A percentile compares a stretch with the other conserved stretches of the same genome.
Evolutionary conservation across 2,888 invertebrate species (phyloP).

Genomic region (Phasia obesa): DNA sequence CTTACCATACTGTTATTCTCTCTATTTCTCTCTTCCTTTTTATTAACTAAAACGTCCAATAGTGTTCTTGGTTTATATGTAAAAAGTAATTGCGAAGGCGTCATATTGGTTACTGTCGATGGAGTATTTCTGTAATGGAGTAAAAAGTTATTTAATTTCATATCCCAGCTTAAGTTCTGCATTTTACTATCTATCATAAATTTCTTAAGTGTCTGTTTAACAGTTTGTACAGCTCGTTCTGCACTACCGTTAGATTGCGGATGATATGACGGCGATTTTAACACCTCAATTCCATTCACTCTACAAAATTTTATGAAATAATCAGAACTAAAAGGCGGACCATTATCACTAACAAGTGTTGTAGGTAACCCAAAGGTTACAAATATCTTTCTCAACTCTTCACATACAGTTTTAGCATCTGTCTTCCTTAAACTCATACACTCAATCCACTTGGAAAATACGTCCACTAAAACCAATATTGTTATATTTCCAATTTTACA

Average conservation of each 20-base stretch:
- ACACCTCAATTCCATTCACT: constrained; percentile 15
- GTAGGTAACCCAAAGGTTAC: constrained; percentile 25
- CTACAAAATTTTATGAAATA: constrained; percentile 33
- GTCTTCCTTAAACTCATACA: constrained; percentile 2
- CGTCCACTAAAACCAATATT: constrained; percentile 18
- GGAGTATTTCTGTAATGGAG: constrained; percentile 18
- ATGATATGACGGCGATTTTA: constrained; percentile 32
- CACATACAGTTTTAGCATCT: constrained; percentile 10
- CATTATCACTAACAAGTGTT: constrained; percentile 30
- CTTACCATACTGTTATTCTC: background rate
- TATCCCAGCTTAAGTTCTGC: constrained; percentile 21
- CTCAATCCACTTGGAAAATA: constrained; percentile 44
- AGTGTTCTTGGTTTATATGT: constrained; percentile 22
- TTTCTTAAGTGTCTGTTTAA: constrained; percentile 25
- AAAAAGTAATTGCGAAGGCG: constrained; percentile 8
- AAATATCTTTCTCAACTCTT: constrained; percentile 29
- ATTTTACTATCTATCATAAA: constrained; percentile 24
- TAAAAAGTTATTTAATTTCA: constrained; percentile 34
- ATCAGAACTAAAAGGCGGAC: constrained; percentile 39
- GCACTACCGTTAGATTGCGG: constrained; percentile 36
- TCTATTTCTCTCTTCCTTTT: background rate
- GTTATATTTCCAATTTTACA: constrained; percentile 29
- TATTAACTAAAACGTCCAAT: background rate
- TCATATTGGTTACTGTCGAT: constrained; percentile 7
- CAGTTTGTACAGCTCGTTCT: constrained; percentile 43